These are phyloP conservation scores for Synanthedon tipuliformis DNA, from an alignment of 2,888 invertebrate species.

Conservation along the genomic window DNA sequence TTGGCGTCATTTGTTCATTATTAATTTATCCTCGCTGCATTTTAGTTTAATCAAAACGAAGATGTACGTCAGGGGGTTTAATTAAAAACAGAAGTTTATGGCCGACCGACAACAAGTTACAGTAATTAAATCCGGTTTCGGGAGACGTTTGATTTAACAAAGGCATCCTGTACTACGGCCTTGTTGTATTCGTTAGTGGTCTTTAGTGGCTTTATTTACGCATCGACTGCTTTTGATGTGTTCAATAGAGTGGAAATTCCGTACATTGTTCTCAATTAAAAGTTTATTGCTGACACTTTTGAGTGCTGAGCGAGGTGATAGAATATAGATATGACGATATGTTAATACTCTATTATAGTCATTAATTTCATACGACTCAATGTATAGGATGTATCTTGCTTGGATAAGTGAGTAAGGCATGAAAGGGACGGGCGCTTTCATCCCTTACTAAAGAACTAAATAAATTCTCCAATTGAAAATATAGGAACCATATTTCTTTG, in stretches of 20 bases:
- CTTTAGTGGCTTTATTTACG: not conserved
- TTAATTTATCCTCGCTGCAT: not conserved
- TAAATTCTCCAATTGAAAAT: no score
- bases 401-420: no score
- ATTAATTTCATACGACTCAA: no score
- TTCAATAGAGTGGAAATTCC: not conserved
- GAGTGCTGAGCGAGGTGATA: no score
- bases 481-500: no score
- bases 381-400: no score
- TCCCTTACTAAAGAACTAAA: no score
- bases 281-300: no score
- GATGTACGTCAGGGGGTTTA: slow-evolving; percentile 1
- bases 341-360: no score
- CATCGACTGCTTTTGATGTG: not conserved
- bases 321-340: no score
- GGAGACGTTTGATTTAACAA: slow-evolving; percentile 3
- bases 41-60: not conserved
- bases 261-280: no score
- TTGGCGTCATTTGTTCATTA: not conserved
- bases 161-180: not conserved
- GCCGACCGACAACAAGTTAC: not conserved
- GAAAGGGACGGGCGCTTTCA: no score
- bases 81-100: slow-evolving; percentile 4
- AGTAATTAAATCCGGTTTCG: slow-evolving; percentile 7
- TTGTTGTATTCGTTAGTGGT: not conserved